These are phyloP conservation scores for cattle (Bos taurus) DNA, from an alignment of 2,113 vertebrate species.

Conservation along the genomic window DNA sequence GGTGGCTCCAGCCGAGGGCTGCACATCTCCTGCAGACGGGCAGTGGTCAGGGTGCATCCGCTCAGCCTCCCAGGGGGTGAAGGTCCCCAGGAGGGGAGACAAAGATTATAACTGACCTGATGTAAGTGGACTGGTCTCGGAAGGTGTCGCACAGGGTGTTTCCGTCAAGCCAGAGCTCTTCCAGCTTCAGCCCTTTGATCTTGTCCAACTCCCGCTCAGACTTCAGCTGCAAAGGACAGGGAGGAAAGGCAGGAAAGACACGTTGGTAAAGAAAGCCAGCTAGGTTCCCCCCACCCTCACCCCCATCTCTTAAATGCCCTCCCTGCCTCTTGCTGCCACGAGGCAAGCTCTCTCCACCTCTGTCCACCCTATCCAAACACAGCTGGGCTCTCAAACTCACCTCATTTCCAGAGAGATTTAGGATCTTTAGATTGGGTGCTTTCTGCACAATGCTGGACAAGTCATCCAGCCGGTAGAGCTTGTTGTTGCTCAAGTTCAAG, in stretches of 20 bases:
- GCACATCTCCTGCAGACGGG: constrained; percentile 57
- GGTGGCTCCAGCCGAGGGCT: constrained; percentile 60
- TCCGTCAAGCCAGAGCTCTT: constrained; percentile 89
- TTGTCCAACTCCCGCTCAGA: constrained; percentile 89
- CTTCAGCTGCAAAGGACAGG: constrained; percentile 81
- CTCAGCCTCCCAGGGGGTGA: constrained; percentile 62
- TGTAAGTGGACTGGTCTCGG: constrained; percentile 88
- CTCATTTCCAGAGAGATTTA: constrained; percentile 91
- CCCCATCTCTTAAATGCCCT: background rate
- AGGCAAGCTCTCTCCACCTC: background rate
- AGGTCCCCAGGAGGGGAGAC: constrained; percentile 68
- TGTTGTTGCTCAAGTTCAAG: constrained; percentile 90
- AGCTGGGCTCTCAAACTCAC: constrained; percentile 66
- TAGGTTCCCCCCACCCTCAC: too few relatives aligned
- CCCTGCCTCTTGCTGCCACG: background rate
- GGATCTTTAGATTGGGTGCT: constrained; percentile 85
- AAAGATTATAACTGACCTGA: constrained; percentile 86
- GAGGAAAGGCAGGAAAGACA: accelerated
- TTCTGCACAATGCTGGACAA: constrained; percentile 83
- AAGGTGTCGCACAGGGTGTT: constrained; percentile 89
- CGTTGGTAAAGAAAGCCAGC: accelerated
- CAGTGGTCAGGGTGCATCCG: constrained; percentile 55
- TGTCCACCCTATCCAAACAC: background rate
- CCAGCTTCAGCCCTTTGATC: constrained; percentile 89
- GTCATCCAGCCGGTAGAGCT: constrained; percentile 86